Evolutionary conservation across 37 sponge, comb jelly and placozoan species (phyloP).

Genomic region (Beroe forskalii): DNA sequence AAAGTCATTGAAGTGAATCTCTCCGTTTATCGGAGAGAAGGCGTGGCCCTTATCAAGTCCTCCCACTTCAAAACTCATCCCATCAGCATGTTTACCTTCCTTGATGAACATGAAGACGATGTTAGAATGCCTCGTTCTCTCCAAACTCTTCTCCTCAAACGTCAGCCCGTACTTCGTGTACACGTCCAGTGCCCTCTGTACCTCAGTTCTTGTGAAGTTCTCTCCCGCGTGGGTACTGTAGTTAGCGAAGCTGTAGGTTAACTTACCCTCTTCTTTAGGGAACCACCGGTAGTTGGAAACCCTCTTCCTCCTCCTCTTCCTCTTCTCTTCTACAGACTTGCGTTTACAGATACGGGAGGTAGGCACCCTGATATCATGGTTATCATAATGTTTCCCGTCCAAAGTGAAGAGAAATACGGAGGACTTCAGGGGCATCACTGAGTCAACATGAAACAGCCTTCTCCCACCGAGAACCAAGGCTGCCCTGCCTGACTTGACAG

Average conservation of each 20-base stretch:
- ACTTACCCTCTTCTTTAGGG: not conserved
- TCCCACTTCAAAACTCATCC: not conserved
- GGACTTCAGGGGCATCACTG: constrained; percentile 5
- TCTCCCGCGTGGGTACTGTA: constrained; percentile 12
- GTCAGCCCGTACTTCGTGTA: not conserved
- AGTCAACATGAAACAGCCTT: not conserved
- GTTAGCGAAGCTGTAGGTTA: constrained; percentile 11
- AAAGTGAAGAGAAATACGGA: not conserved
- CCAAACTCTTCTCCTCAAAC: not conserved
- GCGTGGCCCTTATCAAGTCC: constrained; percentile 10
- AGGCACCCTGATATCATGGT: not conserved
- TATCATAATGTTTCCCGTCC: not conserved
- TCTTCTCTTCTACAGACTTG: not conserved
- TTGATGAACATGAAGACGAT: constrained; percentile 39
- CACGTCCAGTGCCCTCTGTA: not conserved
- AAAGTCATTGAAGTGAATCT: constrained; percentile 2
- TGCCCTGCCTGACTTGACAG: not conserved
- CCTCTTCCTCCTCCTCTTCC: not conserved
- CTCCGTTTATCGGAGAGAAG: not conserved
- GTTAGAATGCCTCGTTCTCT: not conserved
- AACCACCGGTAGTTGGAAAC: not conserved
- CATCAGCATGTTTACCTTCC: not conserved
- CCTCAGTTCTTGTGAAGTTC: not conserved
- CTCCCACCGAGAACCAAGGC: not conserved
- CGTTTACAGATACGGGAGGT: constrained; percentile 9